Evolutionary conservation across 2,888 invertebrate species (phyloP).

Genomic region (Celastrina argiolus): DNA sequence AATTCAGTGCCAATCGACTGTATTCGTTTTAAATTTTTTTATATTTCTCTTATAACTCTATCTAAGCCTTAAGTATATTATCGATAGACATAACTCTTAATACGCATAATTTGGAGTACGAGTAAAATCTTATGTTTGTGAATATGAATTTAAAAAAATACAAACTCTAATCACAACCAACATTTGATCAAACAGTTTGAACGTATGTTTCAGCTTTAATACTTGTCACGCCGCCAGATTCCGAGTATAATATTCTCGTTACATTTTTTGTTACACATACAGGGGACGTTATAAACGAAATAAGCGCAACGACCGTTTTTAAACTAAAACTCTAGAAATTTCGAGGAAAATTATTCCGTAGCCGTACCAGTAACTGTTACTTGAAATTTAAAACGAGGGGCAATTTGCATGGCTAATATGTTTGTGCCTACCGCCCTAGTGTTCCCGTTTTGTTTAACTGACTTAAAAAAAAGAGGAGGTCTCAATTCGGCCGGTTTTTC

Average conservation of each 20-base stretch:
- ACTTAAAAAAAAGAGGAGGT: no score
- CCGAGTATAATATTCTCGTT: not conserved
- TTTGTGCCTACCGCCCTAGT: slow-evolving; percentile 4
- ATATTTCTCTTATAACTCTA: no score
- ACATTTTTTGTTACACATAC: not conserved
- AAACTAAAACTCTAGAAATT: slow-evolving; percentile 11
- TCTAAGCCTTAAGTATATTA: no score
- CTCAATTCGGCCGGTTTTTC: no score
- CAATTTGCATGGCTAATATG: slow-evolving; percentile 9
- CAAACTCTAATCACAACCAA: not conserved
- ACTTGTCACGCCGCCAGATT: not conserved
- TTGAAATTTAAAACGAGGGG: slow-evolving; percentile 9
- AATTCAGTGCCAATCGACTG: no score
- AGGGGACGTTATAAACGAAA: not conserved
- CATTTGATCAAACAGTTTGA: not conserved
- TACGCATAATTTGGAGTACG: no score
- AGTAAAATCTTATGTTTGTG: no score
- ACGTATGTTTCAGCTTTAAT: not conserved
- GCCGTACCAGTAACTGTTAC: not conserved
- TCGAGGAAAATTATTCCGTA: slow-evolving; percentile 3
- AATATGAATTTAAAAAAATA: no score
- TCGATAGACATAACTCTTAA: no score
- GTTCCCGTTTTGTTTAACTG: no score
- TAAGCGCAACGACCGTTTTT: slow-evolving; percentile 8
- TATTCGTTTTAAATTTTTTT: no score